Base-by-base conservation (phyloP, 2,113 vertebrate genomes). In the Sphyrna mokarran region DNA sequence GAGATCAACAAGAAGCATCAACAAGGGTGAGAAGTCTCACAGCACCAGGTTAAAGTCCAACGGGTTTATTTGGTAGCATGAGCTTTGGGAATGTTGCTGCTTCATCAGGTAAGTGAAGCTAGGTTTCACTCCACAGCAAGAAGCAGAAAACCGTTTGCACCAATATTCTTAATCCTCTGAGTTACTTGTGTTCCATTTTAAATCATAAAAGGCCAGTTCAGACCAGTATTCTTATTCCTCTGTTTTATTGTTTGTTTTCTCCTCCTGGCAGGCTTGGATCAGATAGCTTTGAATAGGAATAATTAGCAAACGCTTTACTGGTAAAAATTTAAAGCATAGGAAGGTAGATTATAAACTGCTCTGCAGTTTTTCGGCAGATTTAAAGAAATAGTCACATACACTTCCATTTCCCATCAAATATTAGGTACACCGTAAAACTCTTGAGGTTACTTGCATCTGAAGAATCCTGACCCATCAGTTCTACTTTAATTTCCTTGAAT, bases 401-500 rank as follows among this genome's bases (percentile, higher is more conserved):
- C 68, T 69, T 20, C 18, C 68, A 8, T 72, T 72, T 29, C 70
- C 23, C 70, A 33, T 40, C 80, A 83, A 37, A 83, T 83, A 83
- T 83, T 83, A 40, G 76, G 3, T 83, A 83, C 78, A 83, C n/a
- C 16, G 78, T 83, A 94, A 94, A 94, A 68, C 63, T 13, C 86
- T 61, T 6, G 29, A 66, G 61, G 33, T 91, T 33, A 26, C 80
- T 83, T 20, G 16, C 80, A 83, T 18, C 40, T 94, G 66, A 94
- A 43, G 66, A 69, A 69, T 69, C 9, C 66, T 70, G 61, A 94
- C n/a, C 63, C 23, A 58, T 94, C 23, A 20, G 22, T 43, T 69
- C 66, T 69, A 70, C 43, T 69, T 94, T 94, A 94, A 94, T 70
- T 94, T 94, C 91, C 91, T 69, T 94, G 66, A 94, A 43, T 69